Base-by-base conservation (phyloP, 2,797 vertebrate species). In the Paramormyrops hopkinsi region DNA sequence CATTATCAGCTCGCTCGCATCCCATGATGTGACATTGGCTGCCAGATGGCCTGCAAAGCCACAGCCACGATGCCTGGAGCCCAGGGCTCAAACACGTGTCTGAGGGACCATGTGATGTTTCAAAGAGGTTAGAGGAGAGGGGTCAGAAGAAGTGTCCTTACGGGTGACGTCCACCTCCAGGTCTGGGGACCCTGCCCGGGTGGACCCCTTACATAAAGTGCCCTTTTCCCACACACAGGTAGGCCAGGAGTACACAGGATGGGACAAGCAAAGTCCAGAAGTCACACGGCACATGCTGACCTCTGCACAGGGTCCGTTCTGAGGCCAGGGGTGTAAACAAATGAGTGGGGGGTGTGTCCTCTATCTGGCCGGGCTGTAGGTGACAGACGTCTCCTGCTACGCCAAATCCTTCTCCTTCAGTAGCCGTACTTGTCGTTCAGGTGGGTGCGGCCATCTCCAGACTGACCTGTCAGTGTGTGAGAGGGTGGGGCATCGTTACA, bases 391-490 rank as follows among this genome's bases (percentile, higher is more conserved):
- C 41, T 83, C 41, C 79, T 11, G 29, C 12, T 37, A 6, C 37
- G 4, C 1, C 41, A 53, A 6, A 86, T 37, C 85, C 48, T 59
- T 29, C 86, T 51, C 76, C 56, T 88, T 97, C 91, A 99, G 94
- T 99, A 99, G 92, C 98, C 98, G 0, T 97, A 99, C 92, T 99
- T 99, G 84, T 99, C 98, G 90, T 99, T 99, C 25, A 99, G 97
- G 93, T 99, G 97, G 22, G 98, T 99, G 92, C 97, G 97, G 29
- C 98, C 98, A 73, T 99, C 98, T 91, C 98, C 98, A 0, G 95
- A 97, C 94, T 99, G 98, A 94, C 95, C 98, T 99, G 91, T 1
- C 2, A 7, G 48, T 56, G 90, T 2, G 44, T 33, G 44, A 59
- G 2, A 59, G 25, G 53, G 19, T 19, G 50, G 62, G n/a, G 76